Conservation (phyloP, 2,888 invertebrate species). For the Blera fallax region DNA sequence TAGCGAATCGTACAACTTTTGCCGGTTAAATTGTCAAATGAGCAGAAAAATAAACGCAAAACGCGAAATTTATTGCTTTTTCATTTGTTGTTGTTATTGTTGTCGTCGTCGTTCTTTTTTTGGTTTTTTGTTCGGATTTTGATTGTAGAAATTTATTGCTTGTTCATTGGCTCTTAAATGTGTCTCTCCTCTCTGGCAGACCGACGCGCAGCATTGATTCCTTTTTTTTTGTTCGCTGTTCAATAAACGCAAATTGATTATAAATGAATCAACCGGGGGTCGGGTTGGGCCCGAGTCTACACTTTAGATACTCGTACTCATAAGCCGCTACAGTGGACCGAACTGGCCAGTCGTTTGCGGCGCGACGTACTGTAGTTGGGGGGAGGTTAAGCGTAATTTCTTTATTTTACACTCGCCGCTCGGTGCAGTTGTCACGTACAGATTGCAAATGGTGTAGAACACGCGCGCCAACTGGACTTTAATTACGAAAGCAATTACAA, state of each 20-base stretch:
- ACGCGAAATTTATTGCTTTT: conserved; percentile 53
- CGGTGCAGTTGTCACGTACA: conserved; percentile 63
- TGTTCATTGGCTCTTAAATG: conserved; percentile 39
- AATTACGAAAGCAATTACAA: conserved; percentile 69
- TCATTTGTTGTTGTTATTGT: conserved; percentile 18
- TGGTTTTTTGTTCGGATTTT: conserved; percentile 14
- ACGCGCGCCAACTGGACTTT: conserved; percentile 66
- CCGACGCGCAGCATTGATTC: not conserved
- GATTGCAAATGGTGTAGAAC: conserved; percentile 68
- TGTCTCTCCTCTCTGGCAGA: not conserved
- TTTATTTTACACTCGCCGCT: conserved; percentile 42
- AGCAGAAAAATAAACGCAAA: conserved; percentile 59
- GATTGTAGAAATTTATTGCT: conserved; percentile 50
- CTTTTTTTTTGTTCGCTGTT: conserved; percentile 30
- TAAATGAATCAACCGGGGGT: conserved; percentile 61
- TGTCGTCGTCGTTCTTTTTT: too few relatives aligned
- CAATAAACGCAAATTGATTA: conserved; percentile 71
- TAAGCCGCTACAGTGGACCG: not conserved
- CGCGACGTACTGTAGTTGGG: not conserved
- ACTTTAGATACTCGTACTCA: not conserved
- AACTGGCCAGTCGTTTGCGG: not conserved
- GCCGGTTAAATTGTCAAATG: conserved; percentile 66
- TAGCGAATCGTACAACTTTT: conserved; percentile 26
- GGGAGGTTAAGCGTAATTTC: conserved; percentile 26
- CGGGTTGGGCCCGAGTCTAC: conserved; percentile 1